These are phyloP conservation scores for Sapajus apella DNA, from an alignment of 2,113 vertebrate species.

Conservation along the genomic window DNA sequence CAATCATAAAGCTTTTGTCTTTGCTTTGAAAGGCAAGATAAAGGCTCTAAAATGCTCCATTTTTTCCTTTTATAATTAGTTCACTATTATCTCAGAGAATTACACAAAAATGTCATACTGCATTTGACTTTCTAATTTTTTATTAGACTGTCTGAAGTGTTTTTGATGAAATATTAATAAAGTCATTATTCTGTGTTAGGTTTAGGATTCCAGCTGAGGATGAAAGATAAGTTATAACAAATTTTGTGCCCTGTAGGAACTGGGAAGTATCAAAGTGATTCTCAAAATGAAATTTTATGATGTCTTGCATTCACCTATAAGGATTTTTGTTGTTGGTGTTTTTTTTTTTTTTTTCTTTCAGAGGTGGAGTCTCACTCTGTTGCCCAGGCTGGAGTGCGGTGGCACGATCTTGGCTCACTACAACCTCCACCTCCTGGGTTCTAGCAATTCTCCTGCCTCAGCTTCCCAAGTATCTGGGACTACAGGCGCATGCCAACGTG, in stretches of 20 bases:
- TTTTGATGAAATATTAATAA: constrained; percentile 31
- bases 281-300: constrained; percentile 40
- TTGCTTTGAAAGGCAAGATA: constrained; percentile 25
- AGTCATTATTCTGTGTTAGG: not conserved
- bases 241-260: not conserved
- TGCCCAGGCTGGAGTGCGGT: too few relatives aligned
- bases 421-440: too few relatives aligned
- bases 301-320: not conserved
- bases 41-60: not conserved
- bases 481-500: too few relatives aligned
- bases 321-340: not conserved
- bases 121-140: constrained; percentile 47
- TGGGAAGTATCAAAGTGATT: not conserved
- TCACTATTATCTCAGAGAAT: not conserved
- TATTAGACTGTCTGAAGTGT: not conserved
- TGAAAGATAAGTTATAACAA: not conserved
- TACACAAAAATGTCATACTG: constrained; percentile 40
- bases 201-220: constrained; percentile 1
- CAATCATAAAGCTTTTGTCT: constrained; percentile 7
- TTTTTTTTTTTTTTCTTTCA: too few relatives aligned
- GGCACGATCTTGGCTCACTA: too few relatives aligned
- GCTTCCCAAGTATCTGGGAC: too few relatives aligned
- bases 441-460: too few relatives aligned
- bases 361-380: too few relatives aligned
- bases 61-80: constrained; percentile 43